Evolutionary conservation across 2,113 vertebrate genomes (phyloP).

Genomic region (Dasyornis broadbenti): DNA sequence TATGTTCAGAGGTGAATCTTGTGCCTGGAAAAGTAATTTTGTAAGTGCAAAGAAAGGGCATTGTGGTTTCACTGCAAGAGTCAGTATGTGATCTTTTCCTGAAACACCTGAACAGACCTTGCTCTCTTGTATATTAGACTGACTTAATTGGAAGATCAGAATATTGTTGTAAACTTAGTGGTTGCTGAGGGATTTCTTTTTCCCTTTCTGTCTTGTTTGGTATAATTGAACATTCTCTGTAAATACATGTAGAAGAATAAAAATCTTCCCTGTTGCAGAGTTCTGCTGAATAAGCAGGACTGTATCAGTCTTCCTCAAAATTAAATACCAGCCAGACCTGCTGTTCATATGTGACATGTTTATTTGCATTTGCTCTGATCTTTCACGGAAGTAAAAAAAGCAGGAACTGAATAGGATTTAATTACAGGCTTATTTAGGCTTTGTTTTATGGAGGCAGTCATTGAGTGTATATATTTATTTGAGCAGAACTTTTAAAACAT

Average conservation of each 20-base stretch:
- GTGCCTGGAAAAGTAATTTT: not conserved
- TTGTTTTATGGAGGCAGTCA: not conserved
- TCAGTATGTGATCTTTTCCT: not conserved
- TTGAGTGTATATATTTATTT: not conserved
- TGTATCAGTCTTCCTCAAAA: not conserved
- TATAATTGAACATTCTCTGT: not conserved
- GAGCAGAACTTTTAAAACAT: not conserved
- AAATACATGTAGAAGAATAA: not conserved
- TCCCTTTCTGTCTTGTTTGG: not conserved
- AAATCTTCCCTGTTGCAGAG: not conserved
- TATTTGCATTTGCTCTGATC: conserved; percentile 55
- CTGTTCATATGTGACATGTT: conserved; percentile 42
- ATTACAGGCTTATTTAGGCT: not conserved
- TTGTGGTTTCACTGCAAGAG: not conserved
- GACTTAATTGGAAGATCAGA: not conserved
- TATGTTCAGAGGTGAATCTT: not conserved
- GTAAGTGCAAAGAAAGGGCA: not conserved
- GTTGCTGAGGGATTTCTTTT: not conserved
- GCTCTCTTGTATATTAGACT: not conserved
- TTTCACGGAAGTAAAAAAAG: conserved; percentile 48
- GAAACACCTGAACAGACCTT: not conserved
- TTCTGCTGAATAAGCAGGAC: conserved; percentile 18
- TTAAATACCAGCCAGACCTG: conserved; percentile 30
- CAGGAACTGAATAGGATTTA: conserved; percentile 16
- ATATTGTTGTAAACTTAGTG: not conserved